Percentiles rank a stretch among this genome's conserved stretches.
These are phyloP conservation scores for Atherinomorus stipes DNA, from an alignment of 2,113 vertebrate species.

Conservation along the genomic window DNA sequence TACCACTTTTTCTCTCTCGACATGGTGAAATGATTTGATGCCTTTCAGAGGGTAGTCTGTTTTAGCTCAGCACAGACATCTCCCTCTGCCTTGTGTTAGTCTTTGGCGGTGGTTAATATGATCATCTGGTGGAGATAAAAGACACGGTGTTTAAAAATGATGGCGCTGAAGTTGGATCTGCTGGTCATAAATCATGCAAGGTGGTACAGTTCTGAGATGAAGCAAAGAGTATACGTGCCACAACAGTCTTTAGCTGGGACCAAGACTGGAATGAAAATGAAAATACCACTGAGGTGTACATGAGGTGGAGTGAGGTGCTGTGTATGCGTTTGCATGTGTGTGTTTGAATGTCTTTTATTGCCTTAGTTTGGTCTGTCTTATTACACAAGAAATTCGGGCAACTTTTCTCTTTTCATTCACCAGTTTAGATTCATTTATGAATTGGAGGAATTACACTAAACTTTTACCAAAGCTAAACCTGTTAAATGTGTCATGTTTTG, in stretches of 20 bases:
- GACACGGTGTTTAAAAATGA: slow-evolving; percentile 69
- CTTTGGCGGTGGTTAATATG: slow-evolving; percentile 89
- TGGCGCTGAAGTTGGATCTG: slow-evolving; percentile 73
- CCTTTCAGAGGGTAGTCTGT: slow-evolving; percentile 95
- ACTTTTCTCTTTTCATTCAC: background rate
- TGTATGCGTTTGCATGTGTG: slow-evolving; percentile 14
- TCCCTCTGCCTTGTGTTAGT: slow-evolving; percentile 94
- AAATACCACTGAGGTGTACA: slow-evolving; percentile 73
- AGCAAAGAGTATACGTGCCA: slow-evolving; percentile 84
- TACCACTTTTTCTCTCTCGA: slow-evolving; percentile 98
- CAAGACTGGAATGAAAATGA: slow-evolving; percentile 85
- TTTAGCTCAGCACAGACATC: slow-evolving; percentile 98
- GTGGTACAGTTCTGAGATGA: slow-evolving; percentile 82
- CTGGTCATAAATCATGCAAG: slow-evolving; percentile 92
- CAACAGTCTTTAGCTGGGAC: slow-evolving; percentile 80
- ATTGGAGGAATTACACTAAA: too few species aligned
- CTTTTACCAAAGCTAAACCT: too few species aligned
- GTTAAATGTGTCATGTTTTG: too few species aligned
- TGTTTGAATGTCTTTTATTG: slow-evolving; percentile 21
- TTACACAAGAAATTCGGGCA: too few species aligned
- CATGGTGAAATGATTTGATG: slow-evolving; percentile 99
- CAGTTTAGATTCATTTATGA: too few species aligned
- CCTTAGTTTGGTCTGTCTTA: background rate
- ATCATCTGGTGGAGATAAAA: slow-evolving; percentile 90
- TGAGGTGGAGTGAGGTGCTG: background rate